Evolutionary conservation across 2,113 vertebrate genomes (phyloP), one percentile per base, ranked within the genome.

Genomic region (Eublepharis macularius): DNA sequence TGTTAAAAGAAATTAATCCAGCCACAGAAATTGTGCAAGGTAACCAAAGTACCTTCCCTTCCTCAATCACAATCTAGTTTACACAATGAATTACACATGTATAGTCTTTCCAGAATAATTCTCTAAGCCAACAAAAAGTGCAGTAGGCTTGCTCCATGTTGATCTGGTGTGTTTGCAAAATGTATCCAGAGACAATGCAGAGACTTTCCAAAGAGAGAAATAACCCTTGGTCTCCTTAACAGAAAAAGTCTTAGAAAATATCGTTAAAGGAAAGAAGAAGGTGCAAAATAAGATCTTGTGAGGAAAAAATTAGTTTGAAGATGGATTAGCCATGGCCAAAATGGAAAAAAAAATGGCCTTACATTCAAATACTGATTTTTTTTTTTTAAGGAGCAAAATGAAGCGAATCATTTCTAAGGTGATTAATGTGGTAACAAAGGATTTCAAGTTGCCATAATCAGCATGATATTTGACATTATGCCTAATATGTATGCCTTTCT

Each of bases 31-130:
- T 80, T 68, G 88, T n/a, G 17, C 45, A 26, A 34, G 21, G 4
- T 80, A 69, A 36, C 12, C 85, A 93, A 86, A 0, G 5, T 13
- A 16, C 14, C 45, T n/a, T 60, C 70, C n/a, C 36, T 36, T 57
- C 88, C 91, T 83, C 76, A 34, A 32, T 63, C 81, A 87, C 14
- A 78, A 10, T 49, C 17, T 26, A 80, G 54, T 86, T 87, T 81
- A 78, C 75, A 12, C 43, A 65, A 21, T 77, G 41, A 89, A 57
- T 89, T 91, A 83, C 36, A 92, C 6, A 6, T 1, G 36, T 36
- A 6, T 1, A 54, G 74, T 75, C 12, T 85, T 80, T 68, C 80
- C 82, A 8, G 2, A 85, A 16, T 86, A 85, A 88, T 85, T 80
- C 76, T 86, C 73, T 79, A 47, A 85, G 36, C n/a, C 87, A 82